Percentiles rank a stretch among this genome's conserved stretches.
Evolutionary conservation across 2,888 invertebrate genomes (phyloP).

Genomic region (Chesias legatella): DNA sequence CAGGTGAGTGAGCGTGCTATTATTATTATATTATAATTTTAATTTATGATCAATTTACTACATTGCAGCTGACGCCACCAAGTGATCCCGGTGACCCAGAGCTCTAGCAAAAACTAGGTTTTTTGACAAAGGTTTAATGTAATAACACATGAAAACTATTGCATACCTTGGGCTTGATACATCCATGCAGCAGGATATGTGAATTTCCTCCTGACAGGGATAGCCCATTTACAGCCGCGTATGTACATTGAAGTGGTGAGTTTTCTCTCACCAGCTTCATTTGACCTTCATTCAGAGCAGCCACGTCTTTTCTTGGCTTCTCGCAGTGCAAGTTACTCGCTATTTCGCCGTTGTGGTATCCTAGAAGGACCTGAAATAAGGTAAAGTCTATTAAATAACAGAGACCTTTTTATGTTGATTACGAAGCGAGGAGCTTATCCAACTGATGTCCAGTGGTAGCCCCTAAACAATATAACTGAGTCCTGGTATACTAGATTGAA

Average conservation of each 20-base stretch:
- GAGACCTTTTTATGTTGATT: too few species aligned
- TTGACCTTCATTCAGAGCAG: constrained; percentile 69
- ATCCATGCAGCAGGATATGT: constrained; percentile 47
- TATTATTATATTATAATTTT: too few species aligned
- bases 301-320: constrained; percentile 70
- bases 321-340: constrained; percentile 86
- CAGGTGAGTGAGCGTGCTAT: too few species aligned
- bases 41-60: too few species aligned
- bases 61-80: too few species aligned
- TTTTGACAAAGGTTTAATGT: too few species aligned
- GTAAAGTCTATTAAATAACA: background rate
- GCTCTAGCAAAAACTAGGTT: too few species aligned
- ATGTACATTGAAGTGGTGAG: constrained; percentile 75
- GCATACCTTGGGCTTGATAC: constrained; percentile 47
- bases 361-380: constrained; percentile 58
- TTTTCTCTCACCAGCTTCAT: constrained; percentile 79
- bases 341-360: constrained; percentile 83
- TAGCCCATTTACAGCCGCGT: constrained; percentile 47
- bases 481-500: too few species aligned
- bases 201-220: constrained; percentile 48
- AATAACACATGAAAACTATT: background rate
- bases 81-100: too few species aligned
- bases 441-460: too few species aligned
- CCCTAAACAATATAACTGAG: too few species aligned
- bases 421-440: too few species aligned